phyloP scores from a whole-genome alignment of 2,888 invertebrate genomes.

The Monochamus alternatus region DNA sequence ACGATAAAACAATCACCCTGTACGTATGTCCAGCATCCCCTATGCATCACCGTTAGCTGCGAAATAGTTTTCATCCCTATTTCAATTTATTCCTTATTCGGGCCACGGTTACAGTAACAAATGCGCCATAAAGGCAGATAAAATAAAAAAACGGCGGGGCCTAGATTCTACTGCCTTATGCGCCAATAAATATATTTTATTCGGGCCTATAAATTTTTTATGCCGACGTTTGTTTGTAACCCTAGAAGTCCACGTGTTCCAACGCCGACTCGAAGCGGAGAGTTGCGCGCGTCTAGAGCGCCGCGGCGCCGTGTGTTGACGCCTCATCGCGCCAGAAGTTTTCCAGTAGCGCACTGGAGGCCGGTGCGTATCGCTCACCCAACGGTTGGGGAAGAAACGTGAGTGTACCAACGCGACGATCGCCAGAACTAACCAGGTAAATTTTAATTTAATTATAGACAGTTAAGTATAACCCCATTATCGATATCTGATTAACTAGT shows the following conservation, averaged over 20 bases:
- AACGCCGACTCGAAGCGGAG: conserved; percentile 48
- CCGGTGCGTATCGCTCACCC: conserved; percentile 24
- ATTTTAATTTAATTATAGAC: conserved; percentile 16
- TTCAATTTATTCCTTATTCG: conserved; percentile 1
- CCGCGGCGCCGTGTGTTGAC: conserved; percentile 46
- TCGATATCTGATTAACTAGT: background rate
- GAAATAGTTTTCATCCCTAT: background rate
- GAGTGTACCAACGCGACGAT: conserved; percentile 10
- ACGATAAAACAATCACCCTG: too few relatives aligned
- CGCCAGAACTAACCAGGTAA: conserved; percentile 11
- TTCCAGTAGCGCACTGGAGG: conserved; percentile 43
- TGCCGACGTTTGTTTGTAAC: conserved; percentile 23
- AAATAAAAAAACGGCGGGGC: conserved; percentile 18
- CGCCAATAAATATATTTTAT: conserved; percentile 34
- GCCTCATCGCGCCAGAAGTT: conserved; percentile 46
- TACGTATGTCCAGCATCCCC: too few relatives aligned
- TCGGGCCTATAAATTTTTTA: conserved; percentile 28
- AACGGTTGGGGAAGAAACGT: conserved; percentile 19
- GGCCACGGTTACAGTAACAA: conserved; percentile 2
- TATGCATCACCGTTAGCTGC: background rate
- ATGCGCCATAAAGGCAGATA: background rate
- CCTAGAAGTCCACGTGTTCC: conserved; percentile 45
- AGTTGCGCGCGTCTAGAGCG: conserved; percentile 44
- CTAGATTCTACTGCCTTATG: conserved; percentile 27
- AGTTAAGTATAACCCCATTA: background rate